A percentile compares a stretch with the other conserved stretches of the same genome.
These are phyloP conservation scores for Sinonovacula constricta DNA, from an alignment of 1,140 invertebrate genomes.

Conservation along the genomic window DNA sequence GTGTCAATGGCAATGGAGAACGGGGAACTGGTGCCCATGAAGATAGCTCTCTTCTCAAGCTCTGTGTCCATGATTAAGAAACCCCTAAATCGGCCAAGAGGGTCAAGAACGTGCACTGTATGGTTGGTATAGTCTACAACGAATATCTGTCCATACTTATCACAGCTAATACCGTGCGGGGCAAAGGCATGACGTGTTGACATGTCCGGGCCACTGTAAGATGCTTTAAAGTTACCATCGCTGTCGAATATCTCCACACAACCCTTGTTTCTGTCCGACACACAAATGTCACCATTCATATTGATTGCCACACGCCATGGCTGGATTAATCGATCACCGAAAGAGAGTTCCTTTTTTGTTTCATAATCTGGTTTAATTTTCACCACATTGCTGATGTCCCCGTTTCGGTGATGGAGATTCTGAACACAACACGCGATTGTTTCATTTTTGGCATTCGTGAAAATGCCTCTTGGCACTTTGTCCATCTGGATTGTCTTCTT, in stretches of 20 bases:
- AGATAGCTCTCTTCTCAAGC: constrained; percentile 43
- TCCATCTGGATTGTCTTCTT: constrained; percentile 15
- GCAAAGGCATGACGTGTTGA: constrained; percentile 36
- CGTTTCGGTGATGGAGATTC: constrained; percentile 37
- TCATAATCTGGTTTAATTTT: neutral
- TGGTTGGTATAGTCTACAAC: constrained; percentile 46
- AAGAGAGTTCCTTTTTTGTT: neutral
- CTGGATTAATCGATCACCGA: constrained; percentile 24
- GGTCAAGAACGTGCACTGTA: constrained; percentile 45
- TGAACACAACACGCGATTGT: constrained; percentile 36
- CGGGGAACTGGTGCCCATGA: constrained; percentile 50
- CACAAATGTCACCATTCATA: constrained; percentile 49
- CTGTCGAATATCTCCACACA: constrained; percentile 30
- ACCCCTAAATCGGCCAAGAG: constrained; percentile 40
- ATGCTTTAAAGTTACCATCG: constrained; percentile 29
- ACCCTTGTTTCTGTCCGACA: constrained; percentile 51
- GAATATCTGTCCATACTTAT: constrained; percentile 45
- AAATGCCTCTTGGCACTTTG: constrained; percentile 38
- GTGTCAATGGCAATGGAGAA: constrained; percentile 47
- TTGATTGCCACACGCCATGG: constrained; percentile 47
- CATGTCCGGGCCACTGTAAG: constrained; percentile 18
- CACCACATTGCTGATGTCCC: constrained; percentile 18
- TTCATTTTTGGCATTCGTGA: constrained; percentile 8
- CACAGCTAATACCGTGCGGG: constrained; percentile 42
- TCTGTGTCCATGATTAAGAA: constrained; percentile 51